Base-by-base conservation (phyloP, 1,140 invertebrate species). In the Solenopsis fugax region DNA sequence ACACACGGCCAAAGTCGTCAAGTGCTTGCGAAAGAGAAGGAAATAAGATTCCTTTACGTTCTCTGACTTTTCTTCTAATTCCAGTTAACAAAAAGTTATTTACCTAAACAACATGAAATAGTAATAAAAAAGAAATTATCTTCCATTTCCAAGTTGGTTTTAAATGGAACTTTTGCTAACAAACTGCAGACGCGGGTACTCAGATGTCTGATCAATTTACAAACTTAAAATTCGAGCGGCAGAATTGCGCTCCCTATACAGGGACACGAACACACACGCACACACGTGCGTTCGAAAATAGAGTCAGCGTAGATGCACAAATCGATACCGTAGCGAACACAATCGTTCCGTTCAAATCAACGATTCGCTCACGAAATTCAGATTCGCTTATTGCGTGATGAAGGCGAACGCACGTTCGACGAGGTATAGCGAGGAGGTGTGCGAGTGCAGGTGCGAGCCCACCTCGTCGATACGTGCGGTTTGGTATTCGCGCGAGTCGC, bases 401-500 rank as follows among this genome's bases (percentile, higher is more conserved):
- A 56, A 56, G 54, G 37, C 77, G 48, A 41, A 13, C 50, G 52
- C 1, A n/a, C n/a, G n/a, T 52, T 34, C 37, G 45, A 0, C 37
- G 37, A 18, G 9, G 13, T 1, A 2, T 1, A 21, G n/a, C 34
- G 72, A 6, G 21, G 12, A n/a, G 29, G 4, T 5, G 16, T 16
- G 16, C 48, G 52, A 71, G 16, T 13, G 16, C 64, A 62, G 24
- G 21, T 29, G 54, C 60, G 5, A 29, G 2, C 3, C n/a, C 4
- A 7, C 29, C 34, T 34, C 24, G 77, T 62, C 77, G 62, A 45
- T 37, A 21, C 71, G 21, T 18, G 56, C 58, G 7, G 18, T 81
- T 81, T 81, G 29, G 41, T 58, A 81, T 81, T 81, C 62, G 76
- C 62, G 29, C 60, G 60, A 24, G 21, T 78, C 76, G 62, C 77